Conservation (phyloP, 2,888 invertebrate genomes). For the Tipula helvola region DNA sequence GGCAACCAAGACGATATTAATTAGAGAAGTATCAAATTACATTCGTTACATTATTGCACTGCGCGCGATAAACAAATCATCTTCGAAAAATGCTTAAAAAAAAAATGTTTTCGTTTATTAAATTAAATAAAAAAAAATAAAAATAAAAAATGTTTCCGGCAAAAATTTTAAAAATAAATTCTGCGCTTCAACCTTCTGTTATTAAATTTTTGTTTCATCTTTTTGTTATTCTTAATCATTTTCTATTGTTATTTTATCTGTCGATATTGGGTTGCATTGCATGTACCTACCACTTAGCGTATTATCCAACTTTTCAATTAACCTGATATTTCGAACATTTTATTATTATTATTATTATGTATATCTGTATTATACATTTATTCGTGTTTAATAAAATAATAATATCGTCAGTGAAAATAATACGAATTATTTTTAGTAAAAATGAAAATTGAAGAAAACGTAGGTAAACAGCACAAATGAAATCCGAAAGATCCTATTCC, state of each 20-base stretch:
- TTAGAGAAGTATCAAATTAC: background rate
- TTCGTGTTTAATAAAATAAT: background rate
- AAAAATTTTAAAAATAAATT: background rate
- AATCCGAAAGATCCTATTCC: background rate
- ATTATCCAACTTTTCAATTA: background rate
- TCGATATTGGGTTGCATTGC: background rate
- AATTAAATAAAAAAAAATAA: background rate
- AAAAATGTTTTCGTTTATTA: background rate
- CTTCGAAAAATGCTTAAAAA: background rate
- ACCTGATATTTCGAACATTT: background rate
- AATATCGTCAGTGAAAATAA: background rate
- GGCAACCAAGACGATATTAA: background rate
- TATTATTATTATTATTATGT: background rate
- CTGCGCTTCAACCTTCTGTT: background rate
- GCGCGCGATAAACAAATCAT: background rate
- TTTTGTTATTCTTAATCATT: background rate
- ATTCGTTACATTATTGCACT: background rate
- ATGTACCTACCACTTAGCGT: background rate
- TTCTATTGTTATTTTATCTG: background rate
- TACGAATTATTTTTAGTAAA: background rate
- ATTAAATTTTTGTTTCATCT: background rate
- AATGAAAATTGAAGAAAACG: background rate
- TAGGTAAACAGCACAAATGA: background rate
- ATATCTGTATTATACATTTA: background rate
- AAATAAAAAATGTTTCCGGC: background rate